A percentile compares a stretch with the other conserved stretches of the same genome.
These are phyloP conservation scores for Cathartes aura DNA, from an alignment of 2,113 vertebrate genomes.

Conservation along the genomic window DNA sequence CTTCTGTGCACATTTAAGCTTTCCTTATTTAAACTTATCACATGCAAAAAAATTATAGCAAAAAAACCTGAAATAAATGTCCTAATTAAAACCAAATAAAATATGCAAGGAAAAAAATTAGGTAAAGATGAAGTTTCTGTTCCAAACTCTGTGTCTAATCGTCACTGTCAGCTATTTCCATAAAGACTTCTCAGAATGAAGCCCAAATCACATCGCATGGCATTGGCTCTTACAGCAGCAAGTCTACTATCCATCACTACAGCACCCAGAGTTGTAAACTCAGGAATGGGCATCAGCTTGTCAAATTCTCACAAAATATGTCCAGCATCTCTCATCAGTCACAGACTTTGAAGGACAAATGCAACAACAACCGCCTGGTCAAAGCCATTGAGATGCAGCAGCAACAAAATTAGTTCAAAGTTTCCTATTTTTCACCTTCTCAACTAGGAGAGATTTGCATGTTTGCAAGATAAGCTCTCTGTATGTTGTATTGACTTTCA, in stretches of 20 bases:
- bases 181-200: not conserved
- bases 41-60: not conserved
- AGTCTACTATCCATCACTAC: constrained; percentile 24
- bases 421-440: not conserved
- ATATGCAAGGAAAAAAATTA: not conserved
- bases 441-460: not conserved
- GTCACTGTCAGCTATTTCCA: not conserved
- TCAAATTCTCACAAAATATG: constrained; percentile 42
- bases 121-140: not conserved
- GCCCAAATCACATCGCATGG: not conserved
- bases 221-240: not conserved
- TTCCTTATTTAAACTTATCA: not conserved
- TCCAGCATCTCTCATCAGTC: not conserved
- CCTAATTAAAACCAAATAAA: not conserved
- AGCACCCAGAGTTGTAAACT: not conserved
- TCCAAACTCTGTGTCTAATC: not conserved
- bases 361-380: not conserved
- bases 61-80: not conserved
- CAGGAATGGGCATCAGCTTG: constrained; percentile 10
- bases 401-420: not conserved
- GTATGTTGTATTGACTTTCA: not conserved
- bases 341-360: constrained; percentile 20
- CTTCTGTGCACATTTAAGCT: not conserved
- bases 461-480: not conserved
- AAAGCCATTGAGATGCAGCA: not conserved